Evolutionary conservation across 2,113 vertebrate species (phyloP).

Genomic region (Trogon melanurus): DNA sequence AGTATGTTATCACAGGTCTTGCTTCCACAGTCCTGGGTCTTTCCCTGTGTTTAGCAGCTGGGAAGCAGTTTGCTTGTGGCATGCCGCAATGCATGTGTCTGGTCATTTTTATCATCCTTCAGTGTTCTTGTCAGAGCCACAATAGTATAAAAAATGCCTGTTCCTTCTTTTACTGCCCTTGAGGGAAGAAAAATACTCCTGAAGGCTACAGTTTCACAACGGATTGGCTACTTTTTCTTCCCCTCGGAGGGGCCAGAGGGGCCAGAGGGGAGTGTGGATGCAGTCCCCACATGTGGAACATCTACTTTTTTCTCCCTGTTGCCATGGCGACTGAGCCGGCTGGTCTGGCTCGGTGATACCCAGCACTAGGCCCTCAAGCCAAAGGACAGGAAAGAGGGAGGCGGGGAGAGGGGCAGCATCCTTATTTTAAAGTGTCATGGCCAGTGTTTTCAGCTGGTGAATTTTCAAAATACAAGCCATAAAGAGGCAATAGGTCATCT

Average conservation of each 20-base stretch:
- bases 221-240: conserved; percentile 16
- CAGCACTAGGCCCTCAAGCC: not conserved
- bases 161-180: not conserved
- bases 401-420: not conserved
- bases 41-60: not conserved
- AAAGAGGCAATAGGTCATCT: not conserved
- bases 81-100: not conserved
- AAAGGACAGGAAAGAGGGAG: not conserved
- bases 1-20: not conserved
- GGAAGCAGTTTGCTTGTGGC: not conserved
- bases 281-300: conserved; percentile 36
- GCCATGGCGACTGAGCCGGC: conserved; percentile 28
- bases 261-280: not conserved
- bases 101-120: not conserved
- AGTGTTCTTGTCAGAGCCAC: not conserved
- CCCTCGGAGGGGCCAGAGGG: not conserved
- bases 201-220: conserved; percentile 12
- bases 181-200: not conserved
- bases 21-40: not conserved
- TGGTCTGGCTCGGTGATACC: not conserved
- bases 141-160: not conserved
- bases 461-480: conserved; percentile 37
- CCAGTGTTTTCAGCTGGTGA: not conserved
- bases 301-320: not conserved
- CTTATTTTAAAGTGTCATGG: not conserved